Percentiles rank a stretch among this genome's conserved stretches.
These are phyloP conservation scores for Psittacus erithacus DNA, from an alignment of 2,113 vertebrate genomes.

Conservation along the genomic window DNA sequence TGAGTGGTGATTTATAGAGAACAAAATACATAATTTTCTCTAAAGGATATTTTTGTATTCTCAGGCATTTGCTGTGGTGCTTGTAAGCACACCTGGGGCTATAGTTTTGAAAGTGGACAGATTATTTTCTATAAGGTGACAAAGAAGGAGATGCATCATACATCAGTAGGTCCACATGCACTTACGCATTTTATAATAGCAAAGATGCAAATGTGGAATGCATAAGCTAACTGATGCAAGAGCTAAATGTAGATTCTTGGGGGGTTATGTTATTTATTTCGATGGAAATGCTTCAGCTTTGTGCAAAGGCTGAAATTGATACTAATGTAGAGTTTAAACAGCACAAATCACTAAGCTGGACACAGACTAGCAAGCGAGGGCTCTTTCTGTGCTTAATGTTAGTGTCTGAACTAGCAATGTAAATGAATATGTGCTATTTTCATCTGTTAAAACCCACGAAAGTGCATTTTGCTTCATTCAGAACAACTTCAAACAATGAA, in stretches of 20 bases:
- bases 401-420: background rate
- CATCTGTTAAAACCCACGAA: conserved; percentile 61
- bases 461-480: conserved; percentile 69
- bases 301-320: conserved; percentile 54
- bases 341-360: conserved; percentile 47
- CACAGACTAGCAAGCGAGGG: conserved; percentile 21
- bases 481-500: conserved; percentile 57
- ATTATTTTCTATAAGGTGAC: conserved; percentile 32
- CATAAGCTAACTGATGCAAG: background rate
- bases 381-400: conserved; percentile 55
- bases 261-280: conserved; percentile 10
- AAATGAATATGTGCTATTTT: conserved; percentile 71
- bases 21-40: background rate
- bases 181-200: background rate
- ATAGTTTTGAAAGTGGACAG: conserved; percentile 25
- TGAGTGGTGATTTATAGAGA: background rate
- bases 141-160: background rate
- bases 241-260: conserved; percentile 11
- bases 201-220: conserved; percentile 12
- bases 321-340: conserved; percentile 67
- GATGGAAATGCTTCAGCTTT: background rate
- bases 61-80: background rate
- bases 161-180: conserved; percentile 1
- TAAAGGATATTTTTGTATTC: conserved; percentile 19
- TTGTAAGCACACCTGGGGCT: conserved; percentile 32